Conservation (phyloP, 2,113 vertebrate genomes). For the Aepyceros melampus region DNA sequence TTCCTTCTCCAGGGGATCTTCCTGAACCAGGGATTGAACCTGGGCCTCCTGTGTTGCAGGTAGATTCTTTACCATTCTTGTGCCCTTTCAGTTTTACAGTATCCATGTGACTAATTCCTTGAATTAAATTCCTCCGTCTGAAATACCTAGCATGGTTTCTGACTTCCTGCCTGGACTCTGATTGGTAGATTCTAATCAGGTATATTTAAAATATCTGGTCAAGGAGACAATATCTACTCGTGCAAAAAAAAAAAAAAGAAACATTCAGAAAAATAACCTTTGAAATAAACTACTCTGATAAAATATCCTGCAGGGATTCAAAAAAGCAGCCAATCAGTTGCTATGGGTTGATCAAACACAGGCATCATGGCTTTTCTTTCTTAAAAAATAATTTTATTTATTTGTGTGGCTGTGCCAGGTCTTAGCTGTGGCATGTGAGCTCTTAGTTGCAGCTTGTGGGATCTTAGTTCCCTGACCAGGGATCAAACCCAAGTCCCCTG, state of each 20-base stretch:
- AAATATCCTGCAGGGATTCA: neutral
- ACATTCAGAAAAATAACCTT: neutral
- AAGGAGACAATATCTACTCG: neutral
- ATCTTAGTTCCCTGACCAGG: neutral
- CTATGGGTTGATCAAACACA: neutral
- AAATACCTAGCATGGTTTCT: conserved; percentile 20
- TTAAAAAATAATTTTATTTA: neutral
- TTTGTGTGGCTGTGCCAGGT: neutral
- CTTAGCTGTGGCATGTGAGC: neutral
- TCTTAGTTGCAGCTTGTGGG: neutral
- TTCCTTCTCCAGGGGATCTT: neutral
- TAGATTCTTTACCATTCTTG: neutral
- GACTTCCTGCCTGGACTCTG: neutral
- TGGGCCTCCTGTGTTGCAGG: neutral
- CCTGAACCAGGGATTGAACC: neutral
- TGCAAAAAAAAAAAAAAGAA: neutral
- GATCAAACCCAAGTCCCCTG: neutral
- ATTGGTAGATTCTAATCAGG: conserved; percentile 16
- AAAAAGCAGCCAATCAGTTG: neutral
- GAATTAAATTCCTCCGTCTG: neutral
- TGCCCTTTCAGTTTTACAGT: neutral
- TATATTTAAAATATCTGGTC: neutral
- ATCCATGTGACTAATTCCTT: neutral
- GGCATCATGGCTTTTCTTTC: neutral
- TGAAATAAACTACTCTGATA: neutral